Evolutionary conservation across 2,888 invertebrate genomes (phyloP).

Genomic region (Acrocyrtus sp.): DNA sequence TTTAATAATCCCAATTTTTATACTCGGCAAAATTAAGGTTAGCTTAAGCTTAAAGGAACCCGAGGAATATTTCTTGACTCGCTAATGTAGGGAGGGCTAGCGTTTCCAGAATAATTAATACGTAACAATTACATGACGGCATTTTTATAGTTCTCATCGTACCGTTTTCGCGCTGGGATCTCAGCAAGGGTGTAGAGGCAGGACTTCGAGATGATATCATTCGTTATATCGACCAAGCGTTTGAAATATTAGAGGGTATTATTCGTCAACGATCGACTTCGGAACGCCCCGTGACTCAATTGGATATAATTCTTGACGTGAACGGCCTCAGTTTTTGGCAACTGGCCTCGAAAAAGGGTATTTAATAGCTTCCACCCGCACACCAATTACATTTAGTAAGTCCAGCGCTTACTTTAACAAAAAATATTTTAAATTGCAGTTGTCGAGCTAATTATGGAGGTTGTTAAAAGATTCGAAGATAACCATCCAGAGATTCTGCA

Average conservation of each 20-base stretch:
- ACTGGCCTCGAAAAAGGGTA: constrained; percentile 52
- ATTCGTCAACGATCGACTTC: constrained; percentile 14
- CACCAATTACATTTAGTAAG: background rate
- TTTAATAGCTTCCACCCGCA: background rate
- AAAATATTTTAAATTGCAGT: constrained; percentile 11
- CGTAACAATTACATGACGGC: too few species aligned
- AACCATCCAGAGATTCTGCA: constrained; percentile 43
- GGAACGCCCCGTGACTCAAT: constrained; percentile 40
- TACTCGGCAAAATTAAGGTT: too few species aligned
- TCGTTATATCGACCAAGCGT: constrained; percentile 35
- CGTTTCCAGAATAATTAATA: too few species aligned
- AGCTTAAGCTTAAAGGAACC: too few species aligned
- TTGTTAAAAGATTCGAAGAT: constrained; percentile 25
- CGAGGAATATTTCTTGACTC: too few species aligned
- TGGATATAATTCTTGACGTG: constrained; percentile 50
- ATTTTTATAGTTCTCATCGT: constrained; percentile 37
- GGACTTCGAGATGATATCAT: constrained; percentile 19
- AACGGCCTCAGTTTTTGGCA: constrained; percentile 52
- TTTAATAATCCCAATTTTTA: too few species aligned
- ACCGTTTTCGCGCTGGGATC: constrained; percentile 35
- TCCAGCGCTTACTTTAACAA: background rate
- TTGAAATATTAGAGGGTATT: constrained; percentile 21
- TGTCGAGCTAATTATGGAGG: constrained; percentile 33
- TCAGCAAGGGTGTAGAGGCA: constrained; percentile 32
- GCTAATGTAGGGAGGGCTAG: too few species aligned